Evolutionary conservation across 1,140 invertebrate species (phyloP), one percentile per base, ranked within the genome.

Genomic region (Drosophila melanogaster): DNA sequence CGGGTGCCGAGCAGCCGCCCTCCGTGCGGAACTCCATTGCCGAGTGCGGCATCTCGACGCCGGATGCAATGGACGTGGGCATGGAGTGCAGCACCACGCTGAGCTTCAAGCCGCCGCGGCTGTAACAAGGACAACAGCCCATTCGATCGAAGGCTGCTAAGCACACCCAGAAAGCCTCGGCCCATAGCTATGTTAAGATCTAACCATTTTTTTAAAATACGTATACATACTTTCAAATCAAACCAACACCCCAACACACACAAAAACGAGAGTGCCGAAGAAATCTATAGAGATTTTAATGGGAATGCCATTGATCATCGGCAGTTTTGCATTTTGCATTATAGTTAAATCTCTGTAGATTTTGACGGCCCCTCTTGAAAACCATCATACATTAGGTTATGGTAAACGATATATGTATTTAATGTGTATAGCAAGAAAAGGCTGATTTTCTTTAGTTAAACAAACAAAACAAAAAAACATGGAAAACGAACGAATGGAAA

Each of bases 401-500:
- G 12, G 50, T 47, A 69, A 33, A 60, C 59, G 38, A 65, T 70
- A 76, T 71, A 69, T 86, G 65, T 86, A 83, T 66, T 79, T 83
- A 77, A 84, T 81, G 79, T 86, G 83, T 87, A 86, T 83, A 85
- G 83, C 79, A 86, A 86, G 83, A 86, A 86, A 86, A 86, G 83
- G 83, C 83, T 86, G 83, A 86, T 86, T 86, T 86, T 86, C 83
- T 86, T 86, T 86, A 86, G 83, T 86, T 86, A 61, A 87, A 74
- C 66, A 55, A 67, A 72, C 50, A 46, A 75, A 43, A 17, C 17
- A 58, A 64, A 80, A 80, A 41, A 46, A 38, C 61, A 64, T 19
- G 54, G 50, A 67, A 62, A 61, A 66, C 24, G 24, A 74, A 72
- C 43, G 10, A 61, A 61, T 15, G 30, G 24, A 22, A 61, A 56